Evolutionary conservation across 2,113 vertebrate species (phyloP).

Genomic region (Cyphomyrus discorhynchus): DNA sequence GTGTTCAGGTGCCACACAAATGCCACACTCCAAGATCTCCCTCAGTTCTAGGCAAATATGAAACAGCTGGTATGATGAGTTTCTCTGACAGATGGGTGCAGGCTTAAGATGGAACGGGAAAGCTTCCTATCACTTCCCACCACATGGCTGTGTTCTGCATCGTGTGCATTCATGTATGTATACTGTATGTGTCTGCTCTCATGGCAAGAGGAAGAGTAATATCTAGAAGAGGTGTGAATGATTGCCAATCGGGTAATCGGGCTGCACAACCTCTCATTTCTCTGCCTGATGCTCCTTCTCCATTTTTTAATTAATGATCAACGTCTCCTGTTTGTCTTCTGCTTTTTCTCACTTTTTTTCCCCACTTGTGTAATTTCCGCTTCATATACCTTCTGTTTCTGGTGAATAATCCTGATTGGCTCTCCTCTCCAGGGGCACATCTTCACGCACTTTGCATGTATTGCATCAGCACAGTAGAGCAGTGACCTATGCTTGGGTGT

Average conservation of each 20-base stretch:
- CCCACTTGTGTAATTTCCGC: neutral
- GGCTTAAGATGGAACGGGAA: neutral
- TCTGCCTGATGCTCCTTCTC: neutral
- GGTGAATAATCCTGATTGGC: neutral
- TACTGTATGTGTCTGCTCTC: neutral
- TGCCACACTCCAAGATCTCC: no score
- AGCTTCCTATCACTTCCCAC: neutral
- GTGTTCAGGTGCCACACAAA: neutral
- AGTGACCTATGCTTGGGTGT: neutral
- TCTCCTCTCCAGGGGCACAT: neutral
- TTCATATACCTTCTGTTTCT: neutral
- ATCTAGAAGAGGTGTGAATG: neutral
- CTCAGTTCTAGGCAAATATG: neutral
- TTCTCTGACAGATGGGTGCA: neutral
- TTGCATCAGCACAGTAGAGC: neutral
- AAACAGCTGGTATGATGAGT: neutral
- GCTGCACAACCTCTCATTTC: neutral
- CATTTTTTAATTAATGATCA: neutral
- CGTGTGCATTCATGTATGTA: neutral
- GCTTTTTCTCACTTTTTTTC: neutral
- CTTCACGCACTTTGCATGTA: neutral
- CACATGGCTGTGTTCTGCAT: neutral
- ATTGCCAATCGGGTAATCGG: neutral
- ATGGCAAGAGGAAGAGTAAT: neutral
- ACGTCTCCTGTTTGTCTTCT: neutral